Conservation (phyloP, 2,797 vertebrate genomes). For the Gouania willdenowi region DNA sequence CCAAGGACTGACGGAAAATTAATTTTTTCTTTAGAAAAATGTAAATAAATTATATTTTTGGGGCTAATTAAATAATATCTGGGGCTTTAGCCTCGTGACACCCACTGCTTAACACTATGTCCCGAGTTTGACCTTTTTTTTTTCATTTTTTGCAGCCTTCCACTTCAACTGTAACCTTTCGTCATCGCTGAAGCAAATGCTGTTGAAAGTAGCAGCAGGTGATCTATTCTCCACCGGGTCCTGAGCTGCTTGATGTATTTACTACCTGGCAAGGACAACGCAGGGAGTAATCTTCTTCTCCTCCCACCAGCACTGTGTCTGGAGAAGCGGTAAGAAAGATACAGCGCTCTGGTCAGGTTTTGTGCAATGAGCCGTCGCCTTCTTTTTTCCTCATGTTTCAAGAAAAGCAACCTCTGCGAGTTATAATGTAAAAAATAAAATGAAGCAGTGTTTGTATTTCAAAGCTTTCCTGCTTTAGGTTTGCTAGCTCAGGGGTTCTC, state of each 20-base stretch:
- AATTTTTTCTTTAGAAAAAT: no score
- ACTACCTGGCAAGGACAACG: slow-evolving; percentile 46
- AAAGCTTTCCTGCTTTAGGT: no score
- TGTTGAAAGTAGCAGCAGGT: slow-evolving; percentile 36
- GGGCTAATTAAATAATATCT: no score
- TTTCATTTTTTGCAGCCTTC: not conserved
- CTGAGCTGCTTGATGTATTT: slow-evolving; percentile 55
- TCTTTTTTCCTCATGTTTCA: slow-evolving; percentile 33
- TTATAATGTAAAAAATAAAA: no score
- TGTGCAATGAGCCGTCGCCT: slow-evolving; percentile 53
- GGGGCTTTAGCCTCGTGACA: no score
- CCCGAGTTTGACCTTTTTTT: slow-evolving; percentile 1
- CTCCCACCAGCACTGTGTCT: slow-evolving; percentile 1
- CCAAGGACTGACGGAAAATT: no score
- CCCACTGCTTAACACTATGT: no score
- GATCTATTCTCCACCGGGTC: slow-evolving; percentile 42
- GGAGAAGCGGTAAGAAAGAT: slow-evolving; percentile 11
- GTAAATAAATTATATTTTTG: no score
- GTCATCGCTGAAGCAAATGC: slow-evolving; percentile 12
- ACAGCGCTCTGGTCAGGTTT: slow-evolving; percentile 30
- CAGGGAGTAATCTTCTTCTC: slow-evolving; percentile 36
- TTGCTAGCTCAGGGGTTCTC: no score
- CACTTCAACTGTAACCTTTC: not conserved
- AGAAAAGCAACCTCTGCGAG: slow-evolving; percentile 27
- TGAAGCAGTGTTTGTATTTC: no score